Evolutionary conservation across 2,888 invertebrate species (phyloP).

Genomic region (Macrosoma leucophasiata): DNA sequence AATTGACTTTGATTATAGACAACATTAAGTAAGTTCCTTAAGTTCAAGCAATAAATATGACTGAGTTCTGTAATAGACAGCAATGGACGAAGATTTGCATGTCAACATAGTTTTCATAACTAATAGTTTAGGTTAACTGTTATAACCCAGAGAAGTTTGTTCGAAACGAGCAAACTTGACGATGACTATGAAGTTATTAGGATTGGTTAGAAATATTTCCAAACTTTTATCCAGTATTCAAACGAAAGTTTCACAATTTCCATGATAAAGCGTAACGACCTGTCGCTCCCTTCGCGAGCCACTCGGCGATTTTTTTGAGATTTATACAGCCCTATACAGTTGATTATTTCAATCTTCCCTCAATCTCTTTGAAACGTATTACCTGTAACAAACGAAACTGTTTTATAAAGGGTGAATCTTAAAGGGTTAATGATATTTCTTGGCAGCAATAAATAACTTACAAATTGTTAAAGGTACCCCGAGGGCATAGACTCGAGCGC

Average conservation of each 20-base stretch:
- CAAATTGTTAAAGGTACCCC: constrained; percentile 69
- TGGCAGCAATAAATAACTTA: constrained; percentile 69
- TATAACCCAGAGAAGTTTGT: constrained; percentile 50
- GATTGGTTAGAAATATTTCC: constrained; percentile 47
- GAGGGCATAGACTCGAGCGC: constrained; percentile 51
- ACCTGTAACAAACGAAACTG: constrained; percentile 42
- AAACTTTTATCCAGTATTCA: constrained; percentile 39
- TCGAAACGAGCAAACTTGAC: constrained; percentile 48
- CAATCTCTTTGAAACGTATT: constrained; percentile 31
- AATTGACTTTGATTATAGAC: too few species aligned
- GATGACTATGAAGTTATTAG: constrained; percentile 51
- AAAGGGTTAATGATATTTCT: constrained; percentile 70
- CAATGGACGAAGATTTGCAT: constrained; percentile 64
- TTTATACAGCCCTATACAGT: constrained; percentile 7
- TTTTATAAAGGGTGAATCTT: constrained; percentile 47
- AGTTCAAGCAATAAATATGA: too few species aligned
- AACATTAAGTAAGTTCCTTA: too few species aligned
- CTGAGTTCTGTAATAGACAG: too few species aligned
- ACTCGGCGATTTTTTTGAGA: constrained; percentile 1
- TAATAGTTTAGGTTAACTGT: constrained; percentile 56
- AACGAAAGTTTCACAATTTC: constrained; percentile 25
- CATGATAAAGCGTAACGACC: constrained; percentile 4
- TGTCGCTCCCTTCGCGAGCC: background rate
- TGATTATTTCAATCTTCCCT: constrained; percentile 30
- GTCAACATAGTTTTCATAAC: constrained; percentile 65